These are phyloP conservation scores for Rhagoletis pomonella DNA, from an alignment of 1,140 invertebrate genomes.

Conservation along the genomic window DNA sequence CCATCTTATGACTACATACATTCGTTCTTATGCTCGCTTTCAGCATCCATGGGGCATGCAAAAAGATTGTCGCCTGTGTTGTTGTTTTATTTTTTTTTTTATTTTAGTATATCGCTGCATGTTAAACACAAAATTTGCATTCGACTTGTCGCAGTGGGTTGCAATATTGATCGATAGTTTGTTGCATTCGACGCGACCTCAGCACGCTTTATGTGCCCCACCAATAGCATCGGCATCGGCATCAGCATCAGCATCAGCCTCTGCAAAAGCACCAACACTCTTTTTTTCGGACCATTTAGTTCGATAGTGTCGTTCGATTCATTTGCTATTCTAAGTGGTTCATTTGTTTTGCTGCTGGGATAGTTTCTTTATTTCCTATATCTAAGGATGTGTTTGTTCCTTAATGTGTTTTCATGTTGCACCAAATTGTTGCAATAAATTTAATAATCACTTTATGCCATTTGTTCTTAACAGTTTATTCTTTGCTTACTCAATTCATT, in stretches of 20 bases:
- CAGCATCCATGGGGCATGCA: background rate
- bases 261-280: too few relatives aligned
- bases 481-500: background rate
- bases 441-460: constrained; percentile 49
- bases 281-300: too few relatives aligned
- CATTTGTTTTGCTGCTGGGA: constrained; percentile 31
- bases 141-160: constrained; percentile 41
- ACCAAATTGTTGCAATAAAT: constrained; percentile 58
- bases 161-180: constrained; percentile 40
- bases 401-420: constrained; percentile 57
- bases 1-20: background rate
- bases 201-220: background rate
- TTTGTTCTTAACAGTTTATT: constrained; percentile 40
- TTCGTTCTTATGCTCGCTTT: background rate
- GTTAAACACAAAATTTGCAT: background rate
- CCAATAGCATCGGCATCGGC: background rate
- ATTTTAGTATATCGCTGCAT: background rate
- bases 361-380: background rate
- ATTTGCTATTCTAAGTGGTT: constrained; percentile 28
- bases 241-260: too few relatives aligned
- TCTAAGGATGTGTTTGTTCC: constrained; percentile 5
- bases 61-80: too few relatives aligned
- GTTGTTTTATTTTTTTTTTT: too few relatives aligned
- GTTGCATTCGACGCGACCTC: constrained; percentile 1
- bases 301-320: constrained; percentile 35